phyloP scores from a whole-genome alignment of 1,140 invertebrate species.

The Drosophila serrata region DNA sequence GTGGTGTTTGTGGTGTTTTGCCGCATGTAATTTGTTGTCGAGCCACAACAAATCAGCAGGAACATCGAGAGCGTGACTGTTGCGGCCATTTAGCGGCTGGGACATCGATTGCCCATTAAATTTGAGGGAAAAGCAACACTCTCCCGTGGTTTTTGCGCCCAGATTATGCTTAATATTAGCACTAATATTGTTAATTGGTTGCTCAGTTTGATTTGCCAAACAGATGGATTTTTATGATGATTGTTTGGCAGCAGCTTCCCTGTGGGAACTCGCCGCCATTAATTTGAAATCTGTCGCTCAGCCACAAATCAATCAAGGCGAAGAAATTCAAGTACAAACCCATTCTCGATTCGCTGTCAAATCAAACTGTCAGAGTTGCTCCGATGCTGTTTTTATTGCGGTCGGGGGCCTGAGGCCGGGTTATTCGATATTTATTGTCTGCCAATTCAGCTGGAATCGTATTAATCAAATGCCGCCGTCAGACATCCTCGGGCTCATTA shows the following conservation, averaged over 20 bases:
- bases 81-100: slow-evolving; percentile 31
- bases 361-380: slow-evolving; percentile 56
- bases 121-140: neutral
- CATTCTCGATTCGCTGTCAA: slow-evolving; percentile 41
- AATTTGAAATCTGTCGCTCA: slow-evolving; percentile 47
- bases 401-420: slow-evolving; percentile 2
- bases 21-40: slow-evolving; percentile 31
- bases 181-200: slow-evolving; percentile 50
- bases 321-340: slow-evolving; percentile 30
- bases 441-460: slow-evolving; percentile 47
- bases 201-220: slow-evolving; percentile 30
- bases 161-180: slow-evolving; percentile 19
- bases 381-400: slow-evolving; percentile 31
- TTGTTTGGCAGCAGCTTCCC: slow-evolving; percentile 21
- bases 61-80: slow-evolving; percentile 43
- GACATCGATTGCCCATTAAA: slow-evolving; percentile 42
- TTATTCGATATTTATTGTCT: slow-evolving; percentile 60
- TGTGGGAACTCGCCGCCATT: slow-evolving; percentile 18
- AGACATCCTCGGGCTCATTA: slow-evolving; percentile 46
- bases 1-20: slow-evolving; percentile 18
- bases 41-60: slow-evolving; percentile 37
- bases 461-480: slow-evolving; percentile 56
- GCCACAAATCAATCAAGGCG: slow-evolving; percentile 59
- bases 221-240: slow-evolving; percentile 44
- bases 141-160: slow-evolving; percentile 4